Evolutionary conservation across 2,888 invertebrate species (phyloP).

Genomic region (Lasioglossum marginatum): DNA sequence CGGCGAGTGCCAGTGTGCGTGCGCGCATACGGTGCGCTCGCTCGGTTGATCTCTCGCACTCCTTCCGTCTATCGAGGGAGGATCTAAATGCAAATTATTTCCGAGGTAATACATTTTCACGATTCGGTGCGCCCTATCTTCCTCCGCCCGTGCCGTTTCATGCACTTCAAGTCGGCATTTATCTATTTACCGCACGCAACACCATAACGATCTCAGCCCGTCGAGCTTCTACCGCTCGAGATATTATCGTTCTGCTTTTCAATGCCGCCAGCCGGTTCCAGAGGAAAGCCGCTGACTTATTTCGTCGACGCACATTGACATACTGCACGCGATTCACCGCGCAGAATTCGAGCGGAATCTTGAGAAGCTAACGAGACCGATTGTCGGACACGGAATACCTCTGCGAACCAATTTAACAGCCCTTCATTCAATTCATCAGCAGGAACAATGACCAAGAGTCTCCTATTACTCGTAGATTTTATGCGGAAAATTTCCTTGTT

Average conservation of each 20-base stretch:
- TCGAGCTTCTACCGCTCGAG: constrained; percentile 21
- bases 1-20: background rate
- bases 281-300: constrained; percentile 47
- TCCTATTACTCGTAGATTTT: background rate
- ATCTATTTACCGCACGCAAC: constrained; percentile 63
- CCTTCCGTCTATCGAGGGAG: constrained; percentile 45
- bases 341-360: background rate
- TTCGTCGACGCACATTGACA: constrained; percentile 21
- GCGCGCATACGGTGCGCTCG: background rate
- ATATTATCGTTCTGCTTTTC: constrained; percentile 51
- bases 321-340: constrained; percentile 20
- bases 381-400: background rate
- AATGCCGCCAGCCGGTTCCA: constrained; percentile 34
- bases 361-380: background rate
- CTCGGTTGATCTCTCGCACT: background rate
- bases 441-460: background rate
- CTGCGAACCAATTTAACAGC: background rate
- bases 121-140: constrained; percentile 54
- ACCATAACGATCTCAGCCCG: constrained; percentile 34
- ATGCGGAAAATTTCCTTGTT: background rate
- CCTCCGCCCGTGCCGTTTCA: constrained; percentile 41
- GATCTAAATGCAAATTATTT: constrained; percentile 68
- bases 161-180: constrained; percentile 60
- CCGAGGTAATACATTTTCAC: constrained; percentile 61
- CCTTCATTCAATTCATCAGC: background rate